These are phyloP conservation scores for Sarcophaga caerulescens DNA, from an alignment of 2,888 invertebrate genomes.

Conservation along the genomic window DNA sequence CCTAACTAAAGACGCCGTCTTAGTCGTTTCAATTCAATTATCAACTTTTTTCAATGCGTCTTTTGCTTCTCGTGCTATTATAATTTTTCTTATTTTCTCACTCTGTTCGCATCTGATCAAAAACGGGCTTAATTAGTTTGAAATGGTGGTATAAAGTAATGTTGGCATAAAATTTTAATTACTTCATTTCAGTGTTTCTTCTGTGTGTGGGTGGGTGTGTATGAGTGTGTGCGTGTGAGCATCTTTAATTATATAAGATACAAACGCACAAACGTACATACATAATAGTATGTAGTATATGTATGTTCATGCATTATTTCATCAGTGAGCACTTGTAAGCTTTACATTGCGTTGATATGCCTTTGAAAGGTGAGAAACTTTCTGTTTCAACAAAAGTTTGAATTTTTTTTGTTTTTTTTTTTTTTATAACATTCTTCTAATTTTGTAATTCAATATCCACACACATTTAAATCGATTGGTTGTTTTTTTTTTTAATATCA, in stretches of 20 bases:
- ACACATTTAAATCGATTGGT: not conserved
- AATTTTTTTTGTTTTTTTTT: not conserved
- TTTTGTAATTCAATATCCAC: not conserved
- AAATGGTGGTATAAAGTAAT: conserved; percentile 57
- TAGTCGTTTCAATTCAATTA: conserved; percentile 54
- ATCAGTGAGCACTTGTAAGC: not conserved
- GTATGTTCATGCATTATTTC: not conserved
- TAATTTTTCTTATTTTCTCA: not conserved
- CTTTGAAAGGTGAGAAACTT: not conserved
- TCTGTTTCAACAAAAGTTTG: not conserved
- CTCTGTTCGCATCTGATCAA: conserved; percentile 20
- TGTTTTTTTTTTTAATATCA: not conserved
- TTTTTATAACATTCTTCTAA: not conserved
- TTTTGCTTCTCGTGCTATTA: not conserved
- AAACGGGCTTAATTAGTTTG: conserved; percentile 53
- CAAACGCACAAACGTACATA: no score
- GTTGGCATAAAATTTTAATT: conserved; percentile 59
- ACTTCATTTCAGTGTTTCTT: conserved; percentile 44
- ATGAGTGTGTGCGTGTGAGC: not conserved
- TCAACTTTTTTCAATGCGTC: conserved; percentile 25
- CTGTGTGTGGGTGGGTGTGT: not conserved
- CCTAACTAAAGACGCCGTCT: conserved; percentile 10
- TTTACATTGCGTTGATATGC: not conserved
- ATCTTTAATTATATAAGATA: not conserved
- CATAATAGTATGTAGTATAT: not conserved